Percentiles rank a stretch among this genome's conserved stretches.
Conservation (phyloP, 2,888 invertebrate genomes). For the Gerris lacustris region DNA sequence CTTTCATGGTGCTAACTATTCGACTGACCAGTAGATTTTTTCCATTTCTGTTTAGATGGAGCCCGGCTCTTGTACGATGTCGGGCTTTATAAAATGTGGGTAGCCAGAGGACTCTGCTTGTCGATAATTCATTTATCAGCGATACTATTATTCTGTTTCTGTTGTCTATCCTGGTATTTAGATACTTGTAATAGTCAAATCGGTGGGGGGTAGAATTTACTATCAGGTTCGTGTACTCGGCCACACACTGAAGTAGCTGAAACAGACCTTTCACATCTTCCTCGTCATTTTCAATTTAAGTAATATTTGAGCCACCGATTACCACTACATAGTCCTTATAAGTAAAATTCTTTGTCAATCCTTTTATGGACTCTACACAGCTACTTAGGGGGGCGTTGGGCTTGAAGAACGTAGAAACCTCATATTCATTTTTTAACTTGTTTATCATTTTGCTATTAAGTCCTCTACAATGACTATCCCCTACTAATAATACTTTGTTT, state of each 20-base stretch:
- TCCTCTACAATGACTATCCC: not conserved
- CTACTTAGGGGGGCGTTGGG: not conserved
- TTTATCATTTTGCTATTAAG: not conserved
- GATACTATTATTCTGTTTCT: not conserved
- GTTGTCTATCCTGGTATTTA: not conserved
- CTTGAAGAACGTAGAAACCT: not conserved
- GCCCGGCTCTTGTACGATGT: not conserved
- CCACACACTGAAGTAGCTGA: not conserved
- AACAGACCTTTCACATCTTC: not conserved
- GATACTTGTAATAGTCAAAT: not conserved
- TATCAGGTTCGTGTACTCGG: not conserved
- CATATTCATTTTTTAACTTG: not conserved
- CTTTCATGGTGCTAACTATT: not conserved
- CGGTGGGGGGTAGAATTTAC: not conserved
- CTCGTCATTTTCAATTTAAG: not conserved
- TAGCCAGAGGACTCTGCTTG: not conserved
- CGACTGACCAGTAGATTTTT: not conserved
- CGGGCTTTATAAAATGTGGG: not conserved
- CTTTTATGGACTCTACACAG: not conserved
- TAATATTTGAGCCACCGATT: not conserved
- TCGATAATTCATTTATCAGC: not conserved
- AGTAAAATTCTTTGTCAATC: not conserved
- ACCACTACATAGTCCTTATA: not conserved
- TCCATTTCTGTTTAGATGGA: not conserved
- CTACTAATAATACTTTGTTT: not conserved